Evolutionary conservation across 2,797 vertebrate genomes (phyloP).

Genomic region (Geotrypetes seraphini): DNA sequence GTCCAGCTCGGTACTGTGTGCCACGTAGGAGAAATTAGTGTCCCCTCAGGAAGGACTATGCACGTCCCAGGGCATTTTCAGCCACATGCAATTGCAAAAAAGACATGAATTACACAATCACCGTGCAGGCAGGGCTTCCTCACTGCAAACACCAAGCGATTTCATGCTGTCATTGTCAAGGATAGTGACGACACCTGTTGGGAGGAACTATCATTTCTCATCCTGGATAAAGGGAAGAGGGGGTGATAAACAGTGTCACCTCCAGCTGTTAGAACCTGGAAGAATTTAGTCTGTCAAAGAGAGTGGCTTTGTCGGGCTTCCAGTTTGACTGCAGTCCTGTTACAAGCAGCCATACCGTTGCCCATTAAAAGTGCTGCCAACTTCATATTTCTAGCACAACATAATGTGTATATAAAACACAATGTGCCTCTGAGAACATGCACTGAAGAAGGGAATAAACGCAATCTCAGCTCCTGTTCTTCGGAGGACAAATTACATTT

Average conservation of each 20-base stretch:
- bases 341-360: background rate
- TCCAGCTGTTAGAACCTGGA: conserved; percentile 1
- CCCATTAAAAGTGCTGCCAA: background rate
- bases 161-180: conserved; percentile 8
- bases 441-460: conserved; percentile 1
- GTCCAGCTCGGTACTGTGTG: conserved; percentile 16
- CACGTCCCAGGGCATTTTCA: conserved; percentile 16
- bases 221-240: background rate
- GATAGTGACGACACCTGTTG: background rate
- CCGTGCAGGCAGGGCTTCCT: conserved; percentile 20
- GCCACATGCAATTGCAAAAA: conserved; percentile 14
- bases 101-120: conserved; percentile 23
- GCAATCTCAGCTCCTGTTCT: background rate
- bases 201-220: conserved; percentile 4
- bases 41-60: conserved; percentile 10
- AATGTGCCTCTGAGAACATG: background rate
- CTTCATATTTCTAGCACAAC: background rate
- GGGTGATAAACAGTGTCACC: conserved; percentile 7
- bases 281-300: conserved; percentile 3
- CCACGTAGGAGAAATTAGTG: conserved; percentile 16
- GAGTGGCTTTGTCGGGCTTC: background rate
- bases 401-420: background rate
- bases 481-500: background rate
- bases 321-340: background rate
- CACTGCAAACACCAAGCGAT: conserved; percentile 8